A percentile compares a stretch with the other conserved stretches of the same genome.
Evolutionary conservation across 2,888 invertebrate species (phyloP).

Genomic region (Brenthis ino): DNA sequence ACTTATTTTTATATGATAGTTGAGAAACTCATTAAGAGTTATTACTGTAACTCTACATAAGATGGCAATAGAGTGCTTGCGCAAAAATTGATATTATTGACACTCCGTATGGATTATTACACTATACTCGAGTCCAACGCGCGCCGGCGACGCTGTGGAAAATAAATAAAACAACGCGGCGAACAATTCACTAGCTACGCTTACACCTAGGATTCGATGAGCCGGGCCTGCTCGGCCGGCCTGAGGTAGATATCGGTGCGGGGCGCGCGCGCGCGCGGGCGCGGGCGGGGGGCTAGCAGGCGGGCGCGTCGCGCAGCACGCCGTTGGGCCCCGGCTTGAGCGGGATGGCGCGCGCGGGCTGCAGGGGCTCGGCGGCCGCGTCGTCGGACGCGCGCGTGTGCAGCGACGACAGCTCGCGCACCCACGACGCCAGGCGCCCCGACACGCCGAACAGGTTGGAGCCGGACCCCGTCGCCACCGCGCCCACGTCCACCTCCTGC

Average conservation of each 20-base stretch:
- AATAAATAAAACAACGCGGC: conserved; percentile 60
- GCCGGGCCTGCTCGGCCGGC: conserved; percentile 52
- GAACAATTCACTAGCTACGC: conserved; percentile 68
- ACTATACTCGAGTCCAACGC: neutral
- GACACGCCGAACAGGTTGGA: conserved; percentile 79
- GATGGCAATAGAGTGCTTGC: no score
- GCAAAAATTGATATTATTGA: no score
- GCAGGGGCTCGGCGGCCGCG: conserved; percentile 65
- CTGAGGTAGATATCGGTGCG: conserved; percentile 60
- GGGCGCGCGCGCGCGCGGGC: conserved; percentile 25
- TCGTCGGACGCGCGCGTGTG: conserved; percentile 67
- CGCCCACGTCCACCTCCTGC: conserved; percentile 74
- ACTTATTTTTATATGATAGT: no score
- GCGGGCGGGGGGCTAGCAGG: conserved; percentile 37
- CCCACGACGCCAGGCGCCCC: conserved; percentile 77
- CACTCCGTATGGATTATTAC: no score
- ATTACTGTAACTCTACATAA: no score
- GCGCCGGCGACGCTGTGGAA: conserved; percentile 38
- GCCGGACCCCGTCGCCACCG: conserved; percentile 74
- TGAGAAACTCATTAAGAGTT: no score
- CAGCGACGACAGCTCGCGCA: conserved; percentile 75
- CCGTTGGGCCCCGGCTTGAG: conserved; percentile 56
- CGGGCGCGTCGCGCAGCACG: conserved; percentile 48
- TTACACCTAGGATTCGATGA: conserved; percentile 76
- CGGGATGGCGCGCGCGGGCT: conserved; percentile 43